phyloP scores from a whole-genome alignment of 2,797 vertebrate species.

The Cheirogaleus major region DNA sequence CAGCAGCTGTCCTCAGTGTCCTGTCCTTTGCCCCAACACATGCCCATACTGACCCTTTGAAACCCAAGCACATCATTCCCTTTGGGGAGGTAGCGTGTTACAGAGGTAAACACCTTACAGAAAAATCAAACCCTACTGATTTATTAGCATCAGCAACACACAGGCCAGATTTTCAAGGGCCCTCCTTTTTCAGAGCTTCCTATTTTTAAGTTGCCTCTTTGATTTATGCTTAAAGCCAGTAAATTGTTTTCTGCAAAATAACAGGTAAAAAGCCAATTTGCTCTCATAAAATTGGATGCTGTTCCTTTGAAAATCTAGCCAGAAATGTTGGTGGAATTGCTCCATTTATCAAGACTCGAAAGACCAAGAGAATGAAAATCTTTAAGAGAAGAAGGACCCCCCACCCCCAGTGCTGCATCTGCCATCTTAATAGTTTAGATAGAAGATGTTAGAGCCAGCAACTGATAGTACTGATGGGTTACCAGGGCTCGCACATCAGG shows the following conservation, averaged over 20 bases:
- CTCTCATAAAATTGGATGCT: neutral
- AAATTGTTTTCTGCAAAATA: constrained; percentile 16
- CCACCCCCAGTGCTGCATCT: neutral
- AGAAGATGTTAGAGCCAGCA: neutral
- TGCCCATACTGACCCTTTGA: neutral
- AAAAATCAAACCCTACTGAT: neutral
- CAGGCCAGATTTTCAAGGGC: neutral
- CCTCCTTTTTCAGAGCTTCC: neutral
- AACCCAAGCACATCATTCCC: neutral
- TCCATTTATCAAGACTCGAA: neutral
- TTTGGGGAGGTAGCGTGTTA: neutral
- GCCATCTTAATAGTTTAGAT: neutral
- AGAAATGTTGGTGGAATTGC: neutral
- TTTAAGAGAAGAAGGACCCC: neutral
- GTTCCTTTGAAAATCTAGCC: neutral
- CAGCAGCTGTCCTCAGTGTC: neutral
- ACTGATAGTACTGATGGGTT: neutral
- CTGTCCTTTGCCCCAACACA: neutral
- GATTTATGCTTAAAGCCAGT: neutral
- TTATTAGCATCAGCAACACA: neutral
- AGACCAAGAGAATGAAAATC: neutral
- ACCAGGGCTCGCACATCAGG: constrained; percentile 19
- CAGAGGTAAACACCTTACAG: neutral
- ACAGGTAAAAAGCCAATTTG: neutral
- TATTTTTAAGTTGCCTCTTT: neutral